Evolutionary conservation across 2,113 vertebrate species (phyloP), one percentile per base, ranked within the genome.

Genomic region (Stictonetta naevosa): DNA sequence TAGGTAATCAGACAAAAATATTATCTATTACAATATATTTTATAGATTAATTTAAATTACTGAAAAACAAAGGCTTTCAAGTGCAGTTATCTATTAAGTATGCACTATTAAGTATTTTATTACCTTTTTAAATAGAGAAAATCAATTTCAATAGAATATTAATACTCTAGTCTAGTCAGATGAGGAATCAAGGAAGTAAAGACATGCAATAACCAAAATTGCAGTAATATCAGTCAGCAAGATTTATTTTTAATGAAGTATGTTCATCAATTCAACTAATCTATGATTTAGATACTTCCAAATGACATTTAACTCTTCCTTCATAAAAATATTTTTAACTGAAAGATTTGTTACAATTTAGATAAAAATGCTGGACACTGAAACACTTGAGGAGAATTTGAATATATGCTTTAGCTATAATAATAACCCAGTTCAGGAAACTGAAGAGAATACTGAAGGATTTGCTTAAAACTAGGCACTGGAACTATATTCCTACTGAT

Each of bases 151-250:
- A 33, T 56, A 31, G 29, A 56, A 56, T 56, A 56, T 19, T 56
- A 56, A 56, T 33, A 33, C 31, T 33, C 55, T 33, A 31, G 55
- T 56, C 55, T 31, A 56, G 28, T 31, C 29, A 56, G 29, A 56
- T 56, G 31, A 31, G 55, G 50, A 52, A 56, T 29, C 55, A 69
- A n/a, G 31, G 22, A 69, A 25, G 50, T 53, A 63, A 67, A 63
- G 46, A 15, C 3, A 6, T 5, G 14, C 11, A 18, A 63, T 67
- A 59, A 34, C 5, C 40, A 38, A 42, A 79, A 26, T 55, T 20
- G 34, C 8, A 53, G 3, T 29, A 62, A 17, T 16, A 38, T 29
- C n/a, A 88, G 36, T n/a, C 5, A 55, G 42, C 0, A 0, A 64
- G 16, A 20, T 46, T 73, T 59, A 31, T 53, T 91, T 82, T 55